phyloP scores from a whole-genome alignment of 2,888 invertebrate genomes.

The Brachynemurus nebulosus region DNA sequence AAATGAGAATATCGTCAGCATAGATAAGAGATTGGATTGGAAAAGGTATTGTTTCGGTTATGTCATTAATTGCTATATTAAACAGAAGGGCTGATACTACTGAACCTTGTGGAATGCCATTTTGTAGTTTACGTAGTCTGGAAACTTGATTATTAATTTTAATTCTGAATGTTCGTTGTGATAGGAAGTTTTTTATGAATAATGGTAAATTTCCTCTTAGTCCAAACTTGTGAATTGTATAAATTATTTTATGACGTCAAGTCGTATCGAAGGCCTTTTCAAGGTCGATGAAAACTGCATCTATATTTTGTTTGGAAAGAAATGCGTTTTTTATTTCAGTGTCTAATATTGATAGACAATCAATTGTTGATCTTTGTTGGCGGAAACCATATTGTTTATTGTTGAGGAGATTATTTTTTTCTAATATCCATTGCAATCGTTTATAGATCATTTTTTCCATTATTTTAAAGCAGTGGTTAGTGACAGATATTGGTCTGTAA shows the following conservation, averaged over 20 bases:
- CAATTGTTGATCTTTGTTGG: slow-evolving; percentile 11
- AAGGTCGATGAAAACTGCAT: slow-evolving; percentile 14
- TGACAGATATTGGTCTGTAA: slow-evolving; percentile 9
- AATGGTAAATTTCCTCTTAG: slow-evolving; percentile 11
- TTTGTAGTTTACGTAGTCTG: too few species aligned
- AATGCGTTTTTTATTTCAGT: slow-evolving; percentile 13
- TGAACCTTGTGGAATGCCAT: too few species aligned
- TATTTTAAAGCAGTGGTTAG: slow-evolving; percentile 7
- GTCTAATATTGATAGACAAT: slow-evolving; percentile 15
- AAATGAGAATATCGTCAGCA: slow-evolving; percentile 8
- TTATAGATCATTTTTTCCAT: slow-evolving; percentile 10
- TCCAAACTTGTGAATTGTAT: slow-evolving; percentile 10
- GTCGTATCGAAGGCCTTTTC: slow-evolving; percentile 17
- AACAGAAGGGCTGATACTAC: not conserved
- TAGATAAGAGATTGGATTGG: not conserved
- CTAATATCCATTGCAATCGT: slow-evolving; percentile 11
- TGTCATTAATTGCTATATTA: not conserved
- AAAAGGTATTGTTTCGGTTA: not conserved
- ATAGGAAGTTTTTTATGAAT: slow-evolving; percentile 15
- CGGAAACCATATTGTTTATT: slow-evolving; percentile 15
- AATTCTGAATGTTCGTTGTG: not conserved
- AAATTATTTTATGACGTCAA: slow-evolving; percentile 13
- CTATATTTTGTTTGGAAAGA: slow-evolving; percentile 13
- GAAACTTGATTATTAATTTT: not conserved
- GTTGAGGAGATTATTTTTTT: slow-evolving; percentile 13